Base-by-base conservation (phyloP, 2,797 vertebrate genomes). In the Notoglanidium macrostoma region DNA sequence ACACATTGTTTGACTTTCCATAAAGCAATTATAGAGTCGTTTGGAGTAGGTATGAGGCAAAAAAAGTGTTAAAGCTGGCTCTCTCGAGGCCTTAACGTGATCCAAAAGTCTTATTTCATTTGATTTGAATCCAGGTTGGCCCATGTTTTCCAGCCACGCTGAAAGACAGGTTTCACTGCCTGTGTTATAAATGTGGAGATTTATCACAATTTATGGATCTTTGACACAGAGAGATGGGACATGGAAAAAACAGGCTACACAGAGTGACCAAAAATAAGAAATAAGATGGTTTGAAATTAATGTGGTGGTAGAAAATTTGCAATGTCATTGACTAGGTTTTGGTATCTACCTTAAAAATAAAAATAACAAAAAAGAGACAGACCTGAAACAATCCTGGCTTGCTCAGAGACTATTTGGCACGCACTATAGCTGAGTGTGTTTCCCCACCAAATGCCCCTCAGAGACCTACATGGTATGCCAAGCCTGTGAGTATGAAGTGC, bases 1-100 rank as follows among this genome's bases (percentile, higher is more conserved):
- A 89, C 86, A 91, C 70, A 93, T 89, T 91, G 89, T 86, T 89
- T 85, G 81, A 86, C 70, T 92, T 89, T 82, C 85, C 84, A 88
- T 83, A 88, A 87, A 91, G 84, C 74, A 83, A 92, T 92, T 91
- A 90, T 72, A 79, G n/a, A 67, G 40, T 72, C n/a, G 59, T 73
- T 85, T 70, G 11, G 67, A 86, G 63, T 54, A 86, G 65, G 67
- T 86, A 65, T 86, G 85, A 84, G 70, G 44, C 61, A 26, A 63
- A 87, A 87, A 87, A 78, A 86, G 87, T 59, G 89, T 88, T 86
- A 87, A 83, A 86, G 74, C 35, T 85, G n/a, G 49, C 44, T 73
- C 57, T 79, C 85, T 32, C 17, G 19, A 73, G 63, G 46, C 80
- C 19, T 12, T 46, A 70, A 77, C 14, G 0, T 3, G 55, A 44